Evolutionary conservation across 2,797 vertebrate species (phyloP), one percentile per base, ranked within the genome.

Genomic region (Lerista edwardsae): DNA sequence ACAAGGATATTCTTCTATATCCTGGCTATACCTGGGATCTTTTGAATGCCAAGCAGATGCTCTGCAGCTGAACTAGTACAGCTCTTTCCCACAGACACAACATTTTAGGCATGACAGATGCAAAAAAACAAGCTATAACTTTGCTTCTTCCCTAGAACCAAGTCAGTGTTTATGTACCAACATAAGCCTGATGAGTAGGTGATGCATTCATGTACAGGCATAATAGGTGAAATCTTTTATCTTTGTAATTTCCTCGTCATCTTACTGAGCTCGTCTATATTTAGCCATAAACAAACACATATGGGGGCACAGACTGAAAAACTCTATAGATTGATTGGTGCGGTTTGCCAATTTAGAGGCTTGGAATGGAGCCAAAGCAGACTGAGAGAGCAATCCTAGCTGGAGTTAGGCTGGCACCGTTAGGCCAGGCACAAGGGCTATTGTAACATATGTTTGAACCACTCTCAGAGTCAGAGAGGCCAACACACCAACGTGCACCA

Each of bases 291-390:
- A 6, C 77, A 39, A 81, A 87, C 17, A 72, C 67, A 71, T 81
- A 79, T 55, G 51, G 57, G 31, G 74, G 19, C 55, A 67, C 36
- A 87, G 71, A 77, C 41, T 39, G 65, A 87, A 78, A 89, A 92
- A 6, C 55, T 82, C 27, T 44, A 77, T 87, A 77, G 81, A 77
- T 84, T 82, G 34, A 39, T 90, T 88, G 87, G n/a, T 88, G 0
- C n/a, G 68, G 74, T 82, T 89, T 75, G 51, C 41, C n/a, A 29
- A 9, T 86, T 87, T 82, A 85, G 44, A 69, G n/a, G 39, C 78
- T 83, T 92, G 90, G 34, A 80, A 72, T 27, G 31, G 29, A 86
- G 69, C 82, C 84, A 84, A 23, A 86, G 88, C 74, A 69, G 21
- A 51, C 82, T 61, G n/a, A n/a, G n/a, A n/a, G n/a, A n/a, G n/a